Percentiles rank a stretch among this genome's conserved stretches.
These are phyloP conservation scores for Macrocentrus cingulum DNA, from an alignment of 1,140 invertebrate species.

Conservation along the genomic window DNA sequence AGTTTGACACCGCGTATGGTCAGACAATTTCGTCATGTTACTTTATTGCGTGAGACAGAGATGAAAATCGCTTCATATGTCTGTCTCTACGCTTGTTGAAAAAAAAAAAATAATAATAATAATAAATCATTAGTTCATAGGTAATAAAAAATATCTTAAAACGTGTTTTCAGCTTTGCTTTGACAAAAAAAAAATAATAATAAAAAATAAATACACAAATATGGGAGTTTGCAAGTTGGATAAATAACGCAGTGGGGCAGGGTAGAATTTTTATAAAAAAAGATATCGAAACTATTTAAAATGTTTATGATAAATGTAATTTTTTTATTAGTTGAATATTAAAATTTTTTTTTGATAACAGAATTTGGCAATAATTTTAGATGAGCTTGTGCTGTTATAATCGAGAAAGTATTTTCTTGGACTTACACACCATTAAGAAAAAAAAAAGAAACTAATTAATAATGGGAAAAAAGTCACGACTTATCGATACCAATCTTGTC, in stretches of 20 bases:
- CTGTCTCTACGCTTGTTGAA: background rate
- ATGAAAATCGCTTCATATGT: background rate
- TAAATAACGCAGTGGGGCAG: too few species aligned
- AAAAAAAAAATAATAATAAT: background rate
- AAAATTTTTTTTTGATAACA: too few species aligned
- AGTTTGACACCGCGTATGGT: background rate
- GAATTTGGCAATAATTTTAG: too few species aligned
- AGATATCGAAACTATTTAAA: too few species aligned
- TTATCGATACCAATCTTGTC: conserved; percentile 14
- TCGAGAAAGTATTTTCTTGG: too few species aligned
- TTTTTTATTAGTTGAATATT: too few species aligned
- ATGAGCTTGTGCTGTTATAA: background rate
- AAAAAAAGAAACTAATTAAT: conserved; percentile 15
- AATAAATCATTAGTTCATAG: background rate
- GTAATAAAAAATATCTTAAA: background rate
- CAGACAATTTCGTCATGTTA: background rate
- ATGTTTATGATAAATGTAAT: too few species aligned
- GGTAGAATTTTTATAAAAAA: too few species aligned
- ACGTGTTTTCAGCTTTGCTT: conserved; percentile 5
- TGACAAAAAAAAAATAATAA: too few species aligned
- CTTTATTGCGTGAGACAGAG: background rate
- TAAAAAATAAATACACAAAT: too few species aligned
- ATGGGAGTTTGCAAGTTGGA: too few species aligned
- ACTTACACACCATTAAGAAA: conserved; percentile 3
- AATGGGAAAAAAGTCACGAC: conserved; percentile 27